Evolutionary conservation across 2,888 invertebrate species (phyloP), one percentile per base, ranked within the genome.

Genomic region (Linnaemya tessellans): DNA sequence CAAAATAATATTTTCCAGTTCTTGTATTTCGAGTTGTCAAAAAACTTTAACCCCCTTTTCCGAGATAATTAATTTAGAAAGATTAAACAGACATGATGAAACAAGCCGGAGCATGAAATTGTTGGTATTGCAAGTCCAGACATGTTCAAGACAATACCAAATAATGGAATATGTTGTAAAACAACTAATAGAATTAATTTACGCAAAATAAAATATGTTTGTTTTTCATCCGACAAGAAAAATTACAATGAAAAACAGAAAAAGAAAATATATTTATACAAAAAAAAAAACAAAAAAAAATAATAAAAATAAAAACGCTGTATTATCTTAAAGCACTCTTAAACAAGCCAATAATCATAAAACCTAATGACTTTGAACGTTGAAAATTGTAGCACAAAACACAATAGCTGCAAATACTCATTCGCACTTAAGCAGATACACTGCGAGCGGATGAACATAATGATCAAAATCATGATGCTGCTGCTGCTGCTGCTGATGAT

Each of bases 311-410:
- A 75, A 75, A 49, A 43, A 73, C 73, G 41, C 41, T 84, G 86
- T 68, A 83, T 80, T 78, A 84, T 84, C 82, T 86, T 88, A 87
- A 87, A 84, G 84, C 86, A 87, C 88, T 85, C 85, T 85, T 86
- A 87, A 86, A 88, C 91, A 91, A 91, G 91, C 91, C 90, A 91
- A 91, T 91, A 91, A 91, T 91, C 91, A 91, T 91, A 91, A 91
- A 91, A 91, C 87, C 90, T 90, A 91, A 91, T 91, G 90, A 90
- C 89, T 90, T 82, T 83, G 87, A 87, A 85, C 87, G 80, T 71
- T 82, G 84, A 64, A 79, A 64, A 64, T 79, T 71, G 70, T 71
- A 70, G 43, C 51, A 79, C 46, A 68, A 51, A 60, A 68, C 41
- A 78, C 51, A 79, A 79, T 54, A 71, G 70, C 62, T 20, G 41